phyloP scores from a whole-genome alignment of 2,113 vertebrate genomes.

The Nycticebus coucang region DNA sequence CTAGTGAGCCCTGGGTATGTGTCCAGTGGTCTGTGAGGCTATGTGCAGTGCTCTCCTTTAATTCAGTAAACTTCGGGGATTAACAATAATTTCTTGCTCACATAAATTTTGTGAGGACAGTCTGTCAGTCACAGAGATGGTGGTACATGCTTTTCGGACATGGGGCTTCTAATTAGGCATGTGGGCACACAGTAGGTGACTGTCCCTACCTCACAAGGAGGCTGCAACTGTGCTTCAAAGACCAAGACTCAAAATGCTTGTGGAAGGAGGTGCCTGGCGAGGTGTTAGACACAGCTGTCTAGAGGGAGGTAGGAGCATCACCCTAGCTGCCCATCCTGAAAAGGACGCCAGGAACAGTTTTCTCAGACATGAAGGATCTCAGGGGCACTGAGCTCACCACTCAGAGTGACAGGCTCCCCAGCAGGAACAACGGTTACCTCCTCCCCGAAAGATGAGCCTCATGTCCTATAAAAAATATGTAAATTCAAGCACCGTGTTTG shows the following conservation, averaged over 20 bases:
- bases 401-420: neutral
- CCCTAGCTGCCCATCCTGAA: neutral
- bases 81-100: neutral
- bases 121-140: neutral
- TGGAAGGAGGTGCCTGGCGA: neutral
- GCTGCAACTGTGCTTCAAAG: neutral
- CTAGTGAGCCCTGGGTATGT: neutral
- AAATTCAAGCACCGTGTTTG: neutral
- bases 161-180: neutral
- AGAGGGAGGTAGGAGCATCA: neutral
- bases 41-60: neutral
- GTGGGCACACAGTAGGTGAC: neutral
- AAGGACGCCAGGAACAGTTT: fast-evolving
- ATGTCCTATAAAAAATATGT: neutral
- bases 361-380: fast-evolving
- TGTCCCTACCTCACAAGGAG: neutral
- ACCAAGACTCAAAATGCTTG: neutral
- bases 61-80: neutral
- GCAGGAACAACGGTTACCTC: neutral
- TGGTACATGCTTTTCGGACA: neutral
- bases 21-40: neutral
- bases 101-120: neutral
- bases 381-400: too few relatives aligned
- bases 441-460: fast-evolving
- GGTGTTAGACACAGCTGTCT: too few relatives aligned